A percentile compares a stretch with the other conserved stretches of the same genome.
These are phyloP conservation scores for Decapterus maruadsi DNA, from an alignment of 2,797 vertebrate genomes.

Conservation along the genomic window DNA sequence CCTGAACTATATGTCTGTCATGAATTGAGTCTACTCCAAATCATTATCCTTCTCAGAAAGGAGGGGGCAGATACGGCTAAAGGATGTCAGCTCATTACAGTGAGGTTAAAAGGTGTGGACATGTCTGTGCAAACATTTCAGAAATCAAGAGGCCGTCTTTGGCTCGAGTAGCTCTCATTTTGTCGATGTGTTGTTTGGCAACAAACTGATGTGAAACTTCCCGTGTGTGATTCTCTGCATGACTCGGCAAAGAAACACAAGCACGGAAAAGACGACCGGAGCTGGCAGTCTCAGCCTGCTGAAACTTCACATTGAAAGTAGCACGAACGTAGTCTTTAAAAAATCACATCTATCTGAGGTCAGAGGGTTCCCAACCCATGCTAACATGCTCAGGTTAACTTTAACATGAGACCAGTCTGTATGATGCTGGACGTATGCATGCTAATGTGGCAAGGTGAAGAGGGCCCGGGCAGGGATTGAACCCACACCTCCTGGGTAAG, in stretches of 20 bases:
- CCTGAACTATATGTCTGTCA: neutral
- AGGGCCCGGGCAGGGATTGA: too few relatives aligned
- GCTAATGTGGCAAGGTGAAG: too few relatives aligned
- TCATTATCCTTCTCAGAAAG: neutral
- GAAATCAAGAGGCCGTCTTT: neutral
- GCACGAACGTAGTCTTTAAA: too few relatives aligned
- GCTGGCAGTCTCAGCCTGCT: neutral
- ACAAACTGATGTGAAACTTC: neutral
- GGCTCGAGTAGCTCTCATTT: neutral
- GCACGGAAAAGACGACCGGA: neutral
- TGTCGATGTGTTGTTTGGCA: neutral
- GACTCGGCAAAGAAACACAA: neutral
- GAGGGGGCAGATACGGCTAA: neutral
- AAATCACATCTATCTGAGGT: too few relatives aligned
- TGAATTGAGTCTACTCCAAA: neutral
- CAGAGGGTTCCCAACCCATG: too few relatives aligned
- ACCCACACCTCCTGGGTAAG: too few relatives aligned
- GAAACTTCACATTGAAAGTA: too few relatives aligned
- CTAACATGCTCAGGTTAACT: too few relatives aligned
- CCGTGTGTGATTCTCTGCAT: neutral
- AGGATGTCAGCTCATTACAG: constrained; percentile 8
- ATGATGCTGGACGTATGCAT: too few relatives aligned
- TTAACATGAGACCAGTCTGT: too few relatives aligned
- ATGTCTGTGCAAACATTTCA: neutral
- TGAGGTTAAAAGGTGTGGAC: neutral